Evolutionary conservation across 35 echinoderm and acorn worm genomes (phyloP).

Genomic region (Chiridota heheva): DNA sequence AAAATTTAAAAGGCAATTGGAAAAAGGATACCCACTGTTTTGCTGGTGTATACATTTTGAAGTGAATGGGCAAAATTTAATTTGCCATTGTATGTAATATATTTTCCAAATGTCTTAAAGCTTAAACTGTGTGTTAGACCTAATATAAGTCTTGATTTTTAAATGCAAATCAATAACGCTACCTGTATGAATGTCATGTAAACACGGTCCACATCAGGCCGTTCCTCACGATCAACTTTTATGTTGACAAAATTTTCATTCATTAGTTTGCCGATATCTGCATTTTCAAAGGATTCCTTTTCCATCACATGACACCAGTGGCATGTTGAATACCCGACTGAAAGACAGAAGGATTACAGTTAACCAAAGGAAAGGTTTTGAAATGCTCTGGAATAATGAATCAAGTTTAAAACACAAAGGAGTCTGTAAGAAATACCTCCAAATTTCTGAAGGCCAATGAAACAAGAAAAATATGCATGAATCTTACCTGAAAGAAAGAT

Average conservation of each 20-base stretch:
- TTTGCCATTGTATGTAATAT: too few relatives aligned
- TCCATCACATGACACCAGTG: conserved; percentile 99
- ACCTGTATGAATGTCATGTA: conserved; percentile 99
- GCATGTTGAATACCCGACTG: conserved; percentile 97
- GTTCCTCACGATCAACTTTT: conserved; percentile 95
- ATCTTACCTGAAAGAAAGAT: conserved; percentile 93
- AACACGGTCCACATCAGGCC: conserved; percentile 95
- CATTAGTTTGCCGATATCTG: conserved; percentile 91
- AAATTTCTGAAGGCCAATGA: background rate
- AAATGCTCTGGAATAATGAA: background rate
- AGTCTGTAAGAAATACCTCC: background rate
- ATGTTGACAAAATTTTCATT: conserved; percentile 94
- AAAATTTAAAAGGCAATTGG: too few relatives aligned
- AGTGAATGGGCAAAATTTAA: too few relatives aligned
- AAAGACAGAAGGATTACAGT: background rate
- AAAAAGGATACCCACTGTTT: too few relatives aligned
- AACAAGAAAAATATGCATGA: background rate
- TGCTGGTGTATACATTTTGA: too few relatives aligned
- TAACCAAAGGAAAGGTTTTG: background rate
- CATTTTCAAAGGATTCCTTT: conserved; percentile 90
- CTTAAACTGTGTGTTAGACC: too few relatives aligned
- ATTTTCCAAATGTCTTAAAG: too few relatives aligned
- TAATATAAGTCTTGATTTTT: too few relatives aligned
- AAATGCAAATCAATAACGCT: too few relatives aligned
- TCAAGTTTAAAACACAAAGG: background rate